Percentiles rank a stretch among this genome's conserved stretches.
These are phyloP conservation scores for Sinocyclocheilus anshuiensis DNA, from an alignment of 2,113 vertebrate species.

Conservation along the genomic window DNA sequence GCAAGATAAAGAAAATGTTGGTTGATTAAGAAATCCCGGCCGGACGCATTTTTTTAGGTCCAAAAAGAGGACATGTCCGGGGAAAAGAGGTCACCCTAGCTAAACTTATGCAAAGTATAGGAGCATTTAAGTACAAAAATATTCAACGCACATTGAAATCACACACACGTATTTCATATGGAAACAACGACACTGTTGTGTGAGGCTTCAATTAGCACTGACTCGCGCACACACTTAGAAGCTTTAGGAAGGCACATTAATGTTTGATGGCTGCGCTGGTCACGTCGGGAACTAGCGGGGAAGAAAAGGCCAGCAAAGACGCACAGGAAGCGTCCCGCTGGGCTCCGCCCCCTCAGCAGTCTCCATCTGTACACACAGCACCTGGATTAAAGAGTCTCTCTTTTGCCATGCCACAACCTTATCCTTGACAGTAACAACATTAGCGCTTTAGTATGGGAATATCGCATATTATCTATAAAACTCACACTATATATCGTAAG, in stretches of 20 bases:
- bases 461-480: neutral
- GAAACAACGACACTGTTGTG: neutral
- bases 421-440: neutral
- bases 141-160: neutral
- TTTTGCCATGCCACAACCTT: constrained; percentile 31
- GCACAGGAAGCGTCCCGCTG: constrained; percentile 39
- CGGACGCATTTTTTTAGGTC: too few species aligned
- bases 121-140: neutral
- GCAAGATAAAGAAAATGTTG: too few species aligned
- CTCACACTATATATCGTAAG: neutral
- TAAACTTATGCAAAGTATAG: neutral
- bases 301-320: constrained; percentile 35
- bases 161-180: neutral
- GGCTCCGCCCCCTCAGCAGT: constrained; percentile 20
- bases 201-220: constrained; percentile 1
- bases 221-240: neutral
- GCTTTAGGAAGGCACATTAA: constrained; percentile 25
- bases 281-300: constrained; percentile 13
- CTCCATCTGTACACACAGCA: constrained; percentile 31
- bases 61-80: too few species aligned
- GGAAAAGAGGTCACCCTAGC: too few species aligned
- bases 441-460: neutral
- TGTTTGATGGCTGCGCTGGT: constrained; percentile 43
- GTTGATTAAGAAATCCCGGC: too few species aligned
- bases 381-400: constrained; percentile 40